These are phyloP conservation scores for Chionis minor DNA, from an alignment of 2,113 vertebrate genomes.

Conservation along the genomic window DNA sequence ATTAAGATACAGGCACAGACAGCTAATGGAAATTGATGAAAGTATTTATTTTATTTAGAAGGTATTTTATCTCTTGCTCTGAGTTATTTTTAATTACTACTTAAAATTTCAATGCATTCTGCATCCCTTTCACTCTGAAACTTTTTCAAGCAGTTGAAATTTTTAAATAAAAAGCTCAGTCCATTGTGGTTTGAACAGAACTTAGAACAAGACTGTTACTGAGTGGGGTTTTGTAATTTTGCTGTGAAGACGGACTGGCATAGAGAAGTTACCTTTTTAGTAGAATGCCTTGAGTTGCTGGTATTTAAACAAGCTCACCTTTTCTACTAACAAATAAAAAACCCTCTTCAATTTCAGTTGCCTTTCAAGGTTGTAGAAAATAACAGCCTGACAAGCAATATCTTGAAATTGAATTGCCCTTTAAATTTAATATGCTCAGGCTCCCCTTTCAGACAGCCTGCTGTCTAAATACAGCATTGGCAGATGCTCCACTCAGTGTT, in stretches of 20 bases:
- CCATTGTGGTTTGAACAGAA: not conserved
- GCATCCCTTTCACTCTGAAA: not conserved
- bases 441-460: constrained; percentile 3
- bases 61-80: constrained; percentile 6
- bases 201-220: not conserved
- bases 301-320: not conserved
- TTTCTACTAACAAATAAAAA: not conserved
- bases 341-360: not conserved
- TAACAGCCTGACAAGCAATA: constrained; percentile 10
- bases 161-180: not conserved
- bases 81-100: not conserved
- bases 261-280: not conserved
- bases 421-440: not conserved
- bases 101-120: not conserved
- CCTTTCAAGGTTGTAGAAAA: not conserved
- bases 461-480: not conserved
- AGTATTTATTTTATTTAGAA: constrained; percentile 14
- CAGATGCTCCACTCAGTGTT: not conserved
- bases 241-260: not conserved
- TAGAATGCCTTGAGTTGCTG: not conserved
- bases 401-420: constrained; percentile 43
- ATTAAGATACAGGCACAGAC: not conserved
- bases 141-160: not conserved
- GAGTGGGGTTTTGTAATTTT: not conserved
- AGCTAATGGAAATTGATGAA: constrained; percentile 31